phyloP scores from a whole-genome alignment of 1,140 invertebrate species.

The Sitophilus oryzae region DNA sequence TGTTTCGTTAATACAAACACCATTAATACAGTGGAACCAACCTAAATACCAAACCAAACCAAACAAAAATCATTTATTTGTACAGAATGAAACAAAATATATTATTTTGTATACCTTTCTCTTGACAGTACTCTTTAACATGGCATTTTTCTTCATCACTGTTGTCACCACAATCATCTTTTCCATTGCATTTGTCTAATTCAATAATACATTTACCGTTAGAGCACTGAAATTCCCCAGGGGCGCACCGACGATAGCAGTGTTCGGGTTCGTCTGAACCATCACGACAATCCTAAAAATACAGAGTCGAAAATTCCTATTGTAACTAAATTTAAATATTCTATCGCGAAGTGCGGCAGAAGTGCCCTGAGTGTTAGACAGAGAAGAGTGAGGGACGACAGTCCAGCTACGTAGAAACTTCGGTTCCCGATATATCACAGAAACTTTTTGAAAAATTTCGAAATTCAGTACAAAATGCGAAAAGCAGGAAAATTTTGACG shows the following conservation, averaged over 20 bases:
- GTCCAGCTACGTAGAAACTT: too few relatives aligned
- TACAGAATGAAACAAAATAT: neutral
- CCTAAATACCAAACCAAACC: slow-evolving; percentile 14
- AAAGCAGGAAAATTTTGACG: too few relatives aligned
- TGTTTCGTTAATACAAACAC: slow-evolving; percentile 61
- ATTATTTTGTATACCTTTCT: slow-evolving; percentile 24
- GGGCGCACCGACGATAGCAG: slow-evolving; percentile 54
- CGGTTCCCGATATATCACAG: too few relatives aligned
- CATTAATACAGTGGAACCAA: slow-evolving; percentile 55
- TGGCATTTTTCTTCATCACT: slow-evolving; percentile 51
- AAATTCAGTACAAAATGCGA: too few relatives aligned
- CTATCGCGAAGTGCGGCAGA: too few relatives aligned
- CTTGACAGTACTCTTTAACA: slow-evolving; percentile 31
- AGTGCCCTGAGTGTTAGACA: too few relatives aligned
- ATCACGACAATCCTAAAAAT: slow-evolving; percentile 61
- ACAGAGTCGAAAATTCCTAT: too few relatives aligned
- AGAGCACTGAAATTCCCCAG: slow-evolving; percentile 50
- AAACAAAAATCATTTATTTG: neutral
- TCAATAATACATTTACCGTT: slow-evolving; percentile 55
- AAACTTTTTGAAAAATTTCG: too few relatives aligned
- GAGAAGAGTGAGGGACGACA: too few relatives aligned
- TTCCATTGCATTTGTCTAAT: slow-evolving; percentile 58
- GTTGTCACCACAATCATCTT: slow-evolving; percentile 57
- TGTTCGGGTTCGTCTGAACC: slow-evolving; percentile 72
- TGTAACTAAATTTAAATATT: too few relatives aligned